Conservation (phyloP, 2,797 vertebrate genomes). For the Sternotherus odoratus region DNA sequence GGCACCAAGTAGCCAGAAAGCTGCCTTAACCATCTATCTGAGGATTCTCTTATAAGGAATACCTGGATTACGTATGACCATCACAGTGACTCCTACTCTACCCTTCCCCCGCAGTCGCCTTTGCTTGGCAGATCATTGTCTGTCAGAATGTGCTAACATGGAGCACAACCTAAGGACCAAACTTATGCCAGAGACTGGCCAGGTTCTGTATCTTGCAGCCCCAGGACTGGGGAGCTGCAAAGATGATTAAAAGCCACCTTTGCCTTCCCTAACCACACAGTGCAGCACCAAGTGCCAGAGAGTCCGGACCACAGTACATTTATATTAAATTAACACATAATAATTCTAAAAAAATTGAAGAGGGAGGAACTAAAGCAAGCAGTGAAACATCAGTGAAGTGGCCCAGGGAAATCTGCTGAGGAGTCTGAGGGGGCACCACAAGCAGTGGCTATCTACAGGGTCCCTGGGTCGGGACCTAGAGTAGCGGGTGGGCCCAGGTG, state of each 20-base stretch:
- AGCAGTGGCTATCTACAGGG: no score
- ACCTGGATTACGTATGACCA: background rate
- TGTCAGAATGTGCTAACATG: background rate
- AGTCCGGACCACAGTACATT: background rate
- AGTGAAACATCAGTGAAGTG: background rate
- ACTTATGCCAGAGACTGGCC: background rate
- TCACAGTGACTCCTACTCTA: rapidly evolving
- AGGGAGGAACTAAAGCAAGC: slow-evolving; percentile 1
- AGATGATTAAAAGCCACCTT: background rate
- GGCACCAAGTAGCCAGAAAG: background rate
- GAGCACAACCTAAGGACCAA: rapidly evolving
- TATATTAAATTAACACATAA: background rate
- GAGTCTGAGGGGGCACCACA: no score
- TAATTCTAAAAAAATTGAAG: background rate
- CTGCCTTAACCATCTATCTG: background rate
- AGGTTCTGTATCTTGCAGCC: background rate
- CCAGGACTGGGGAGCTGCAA: rapidly evolving
- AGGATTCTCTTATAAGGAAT: background rate
- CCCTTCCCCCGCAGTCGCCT: background rate
- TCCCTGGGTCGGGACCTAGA: no score
- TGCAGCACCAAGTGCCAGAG: background rate
- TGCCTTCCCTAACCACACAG: rapidly evolving
- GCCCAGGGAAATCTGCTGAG: no score
- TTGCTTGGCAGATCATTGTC: background rate
- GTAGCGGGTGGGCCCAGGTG: no score